Conservation (phyloP, 2,113 vertebrate genomes). For the Phylloscopus trochilus region DNA sequence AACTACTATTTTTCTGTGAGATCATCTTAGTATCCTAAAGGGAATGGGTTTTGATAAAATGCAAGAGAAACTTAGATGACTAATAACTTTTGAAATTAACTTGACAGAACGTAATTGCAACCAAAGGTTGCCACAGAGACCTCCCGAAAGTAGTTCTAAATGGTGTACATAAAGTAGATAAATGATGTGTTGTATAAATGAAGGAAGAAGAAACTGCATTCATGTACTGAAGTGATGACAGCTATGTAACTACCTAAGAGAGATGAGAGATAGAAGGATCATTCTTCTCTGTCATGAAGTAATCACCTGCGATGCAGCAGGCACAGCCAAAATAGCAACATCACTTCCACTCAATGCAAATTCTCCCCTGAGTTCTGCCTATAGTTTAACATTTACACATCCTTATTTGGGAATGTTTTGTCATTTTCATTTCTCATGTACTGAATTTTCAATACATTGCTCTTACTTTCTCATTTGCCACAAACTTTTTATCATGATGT, state of each 20-base stretch:
- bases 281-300: constrained; percentile 34
- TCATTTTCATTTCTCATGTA: constrained; percentile 6
- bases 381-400: background rate
- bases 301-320: background rate
- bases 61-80: background rate
- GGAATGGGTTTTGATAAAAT: background rate
- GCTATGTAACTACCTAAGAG: constrained; percentile 12
- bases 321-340: background rate
- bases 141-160: background rate
- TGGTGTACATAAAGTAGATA: background rate
- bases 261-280: constrained; percentile 16
- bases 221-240: constrained; percentile 19
- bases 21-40: background rate
- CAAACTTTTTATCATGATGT: background rate
- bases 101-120: constrained; percentile 8
- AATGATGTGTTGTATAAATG: constrained; percentile 20
- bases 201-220: constrained; percentile 6
- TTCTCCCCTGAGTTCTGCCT: background rate
- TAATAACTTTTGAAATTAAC: constrained; percentile 26
- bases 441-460: background rate
- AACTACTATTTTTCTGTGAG: background rate
- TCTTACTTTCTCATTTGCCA: background rate
- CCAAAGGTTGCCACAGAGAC: background rate
- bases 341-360: constrained; percentile 21
- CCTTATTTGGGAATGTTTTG: background rate